Base-by-base conservation (phyloP, 2,797 vertebrate species). In the Malacoctenus gilli region DNA sequence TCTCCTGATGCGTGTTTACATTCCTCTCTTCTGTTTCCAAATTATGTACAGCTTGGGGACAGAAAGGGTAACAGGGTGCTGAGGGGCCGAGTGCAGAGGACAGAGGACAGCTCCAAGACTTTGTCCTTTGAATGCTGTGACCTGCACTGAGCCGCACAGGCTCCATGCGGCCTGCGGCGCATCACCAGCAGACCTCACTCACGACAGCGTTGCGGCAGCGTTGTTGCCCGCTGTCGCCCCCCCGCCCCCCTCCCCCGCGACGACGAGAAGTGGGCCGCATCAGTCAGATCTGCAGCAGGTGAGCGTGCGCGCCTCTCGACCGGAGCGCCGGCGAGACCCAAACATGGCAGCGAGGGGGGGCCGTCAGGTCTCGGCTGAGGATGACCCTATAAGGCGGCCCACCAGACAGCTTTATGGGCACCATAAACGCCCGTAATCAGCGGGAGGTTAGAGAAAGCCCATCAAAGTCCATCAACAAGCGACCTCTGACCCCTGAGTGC, bases 351-450 rank as follows among this genome's bases (percentile, higher is more conserved):
- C 6, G 55, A 59, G 51, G 50, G 59, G 72, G 65, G 70, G 60
- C 23, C 68, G 70, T 59, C 21, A 28, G 46, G 59, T 75, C 70
- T 84, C 54, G 62, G 80, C 31, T 1, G 11, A 68, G 58, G 68
- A 84, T 72, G 48, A 68, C 88, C 84, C 83, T 87, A 89, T 81
- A 89, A 88, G 87, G 88, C 50, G 14, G 74, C 39, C 66, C 38
- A 44, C n/a, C 34, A 36, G 80, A 59, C 80, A 72, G 75, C 59
- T 86, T 86, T 73, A 84, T 73, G 56, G 36, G 59, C 5, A 55
- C 74, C 46, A 77, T 68, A 54, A 78, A 71, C 63, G 66, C 79
- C 81, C 49, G 46, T 52, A 31, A 58, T 82, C 67, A 74, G 41
- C 3, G 14, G 53, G 38, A 58, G 63, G 68, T 82, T 71, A 80